Conservation (phyloP, 2,797 vertebrate species). For the Delichon dasypus region DNA sequence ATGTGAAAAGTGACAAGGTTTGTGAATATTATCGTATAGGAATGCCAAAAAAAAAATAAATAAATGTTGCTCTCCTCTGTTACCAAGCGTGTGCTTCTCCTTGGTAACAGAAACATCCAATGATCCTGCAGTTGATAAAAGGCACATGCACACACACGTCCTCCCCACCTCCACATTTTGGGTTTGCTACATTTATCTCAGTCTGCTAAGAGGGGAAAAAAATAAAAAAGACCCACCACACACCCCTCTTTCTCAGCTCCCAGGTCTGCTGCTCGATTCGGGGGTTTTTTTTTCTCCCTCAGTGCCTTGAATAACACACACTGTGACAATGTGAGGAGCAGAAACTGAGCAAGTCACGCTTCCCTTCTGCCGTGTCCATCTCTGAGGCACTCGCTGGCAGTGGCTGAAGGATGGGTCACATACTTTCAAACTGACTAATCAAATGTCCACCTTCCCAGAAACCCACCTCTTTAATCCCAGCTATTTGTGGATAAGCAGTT, state of each 20-base stretch:
- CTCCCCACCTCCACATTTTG: constrained; percentile 60
- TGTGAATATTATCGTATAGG: background rate
- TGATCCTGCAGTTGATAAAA: constrained; percentile 61
- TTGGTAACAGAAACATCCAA: constrained; percentile 56
- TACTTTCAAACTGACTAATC: background rate
- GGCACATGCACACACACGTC: constrained; percentile 60
- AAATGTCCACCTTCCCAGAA: background rate
- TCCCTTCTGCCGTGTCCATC: background rate
- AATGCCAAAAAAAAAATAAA: constrained; percentile 21
- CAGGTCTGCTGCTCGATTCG: background rate
- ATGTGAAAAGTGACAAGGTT: constrained; percentile 3
- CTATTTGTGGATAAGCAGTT: background rate
- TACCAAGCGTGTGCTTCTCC: constrained; percentile 42
- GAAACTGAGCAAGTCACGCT: background rate
- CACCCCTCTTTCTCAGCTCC: background rate
- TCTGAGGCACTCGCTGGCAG: background rate
- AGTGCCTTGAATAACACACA: background rate
- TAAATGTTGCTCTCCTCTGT: constrained; percentile 50
- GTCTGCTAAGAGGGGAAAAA: constrained; percentile 44
- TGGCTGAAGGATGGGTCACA: background rate
- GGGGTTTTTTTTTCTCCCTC: background rate
- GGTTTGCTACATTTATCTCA: constrained; percentile 58
- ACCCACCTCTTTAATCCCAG: background rate
- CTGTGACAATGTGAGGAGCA: background rate
- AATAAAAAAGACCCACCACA: background rate